Evolutionary conservation across 2,888 invertebrate species (phyloP).

Genomic region (Mesodorylaimus sp.): DNA sequence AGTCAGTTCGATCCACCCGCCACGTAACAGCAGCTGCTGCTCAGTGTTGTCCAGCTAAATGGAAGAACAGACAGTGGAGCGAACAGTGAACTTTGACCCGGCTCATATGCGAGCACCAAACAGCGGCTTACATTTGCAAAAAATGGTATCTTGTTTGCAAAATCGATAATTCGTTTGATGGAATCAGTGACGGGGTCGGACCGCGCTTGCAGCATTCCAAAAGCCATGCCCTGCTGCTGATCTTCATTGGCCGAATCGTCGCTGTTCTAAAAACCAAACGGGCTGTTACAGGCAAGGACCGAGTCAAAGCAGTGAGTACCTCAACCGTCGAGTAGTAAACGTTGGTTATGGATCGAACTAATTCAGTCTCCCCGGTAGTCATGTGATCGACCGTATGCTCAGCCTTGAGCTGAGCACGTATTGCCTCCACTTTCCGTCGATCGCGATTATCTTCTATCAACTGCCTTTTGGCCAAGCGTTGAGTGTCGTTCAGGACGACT

Average conservation of each 20-base stretch:
- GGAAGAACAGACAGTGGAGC: too few relatives aligned
- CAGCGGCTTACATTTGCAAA: too few relatives aligned
- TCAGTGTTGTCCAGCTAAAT: too few relatives aligned
- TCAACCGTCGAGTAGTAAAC: conserved; percentile 11
- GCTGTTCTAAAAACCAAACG: neutral
- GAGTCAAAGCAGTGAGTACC: neutral
- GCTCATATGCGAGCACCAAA: too few relatives aligned
- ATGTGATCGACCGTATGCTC: neutral
- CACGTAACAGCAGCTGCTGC: too few relatives aligned
- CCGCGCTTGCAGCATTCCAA: neutral
- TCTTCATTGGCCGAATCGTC: neutral
- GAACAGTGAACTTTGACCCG: too few relatives aligned
- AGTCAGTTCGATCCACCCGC: too few relatives aligned
- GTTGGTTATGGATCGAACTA: neutral
- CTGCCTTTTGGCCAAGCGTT: conserved; percentile 33
- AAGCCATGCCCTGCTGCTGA: conserved; percentile 1
- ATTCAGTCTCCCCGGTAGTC: neutral
- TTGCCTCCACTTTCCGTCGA: conserved; percentile 18
- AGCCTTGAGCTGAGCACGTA: conserved; percentile 5
- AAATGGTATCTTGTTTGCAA: too few relatives aligned
- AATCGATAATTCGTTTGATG: too few relatives aligned
- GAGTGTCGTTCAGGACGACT: conserved; percentile 36
- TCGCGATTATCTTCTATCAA: conserved; percentile 34
- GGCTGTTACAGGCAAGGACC: neutral
- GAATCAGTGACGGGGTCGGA: neutral